A percentile compares a stretch with the other conserved stretches of the same genome.
phyloP scores from a whole-genome alignment of 2,113 vertebrate species.

The Neodontobutis hainanensis region DNA sequence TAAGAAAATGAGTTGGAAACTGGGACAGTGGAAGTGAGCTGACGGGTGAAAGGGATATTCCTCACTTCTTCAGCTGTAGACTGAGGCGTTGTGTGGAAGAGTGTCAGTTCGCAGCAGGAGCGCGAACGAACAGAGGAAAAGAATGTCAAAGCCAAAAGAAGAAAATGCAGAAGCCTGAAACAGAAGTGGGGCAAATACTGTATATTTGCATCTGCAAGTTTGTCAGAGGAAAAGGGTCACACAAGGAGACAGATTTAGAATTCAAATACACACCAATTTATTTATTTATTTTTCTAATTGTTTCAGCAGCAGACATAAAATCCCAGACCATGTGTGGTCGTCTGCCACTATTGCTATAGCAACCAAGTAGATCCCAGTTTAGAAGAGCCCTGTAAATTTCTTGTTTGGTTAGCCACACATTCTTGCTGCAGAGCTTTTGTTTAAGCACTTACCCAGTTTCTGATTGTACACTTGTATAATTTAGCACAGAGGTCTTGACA shows the following conservation, averaged over 20 bases:
- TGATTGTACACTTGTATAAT: conserved; percentile 20
- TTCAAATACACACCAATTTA: background rate
- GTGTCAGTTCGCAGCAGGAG: conserved; percentile 52
- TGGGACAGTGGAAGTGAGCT: conserved; percentile 20
- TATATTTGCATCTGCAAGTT: conserved; percentile 27
- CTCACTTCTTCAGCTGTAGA: conserved; percentile 36
- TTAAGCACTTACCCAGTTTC: conserved; percentile 3
- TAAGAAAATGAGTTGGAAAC: conserved; percentile 19
- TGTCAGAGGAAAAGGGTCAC: background rate
- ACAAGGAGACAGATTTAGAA: conserved; percentile 8
- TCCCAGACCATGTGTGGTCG: conserved; percentile 61
- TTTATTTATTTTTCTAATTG: conserved; percentile 15
- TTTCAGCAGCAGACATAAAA: conserved; percentile 51
- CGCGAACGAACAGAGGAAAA: conserved; percentile 11
- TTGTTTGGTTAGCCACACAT: conserved; percentile 51
- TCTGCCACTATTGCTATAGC: conserved; percentile 69
- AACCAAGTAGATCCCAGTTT: conserved; percentile 63
- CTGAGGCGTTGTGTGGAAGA: conserved; percentile 23
- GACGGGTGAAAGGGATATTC: conserved; percentile 37
- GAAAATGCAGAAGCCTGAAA: conserved; percentile 8
- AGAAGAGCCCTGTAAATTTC: conserved; percentile 45
- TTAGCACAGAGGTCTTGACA: too few relatives aligned
- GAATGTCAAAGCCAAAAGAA: conserved; percentile 18
- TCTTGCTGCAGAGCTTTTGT: conserved; percentile 16
- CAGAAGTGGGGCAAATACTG: conserved; percentile 34